A percentile compares a stretch with the other conserved stretches of the same genome.
Evolutionary conservation across 2,113 vertebrate genomes (phyloP).

Genomic region (Montifringilla adamsi): DNA sequence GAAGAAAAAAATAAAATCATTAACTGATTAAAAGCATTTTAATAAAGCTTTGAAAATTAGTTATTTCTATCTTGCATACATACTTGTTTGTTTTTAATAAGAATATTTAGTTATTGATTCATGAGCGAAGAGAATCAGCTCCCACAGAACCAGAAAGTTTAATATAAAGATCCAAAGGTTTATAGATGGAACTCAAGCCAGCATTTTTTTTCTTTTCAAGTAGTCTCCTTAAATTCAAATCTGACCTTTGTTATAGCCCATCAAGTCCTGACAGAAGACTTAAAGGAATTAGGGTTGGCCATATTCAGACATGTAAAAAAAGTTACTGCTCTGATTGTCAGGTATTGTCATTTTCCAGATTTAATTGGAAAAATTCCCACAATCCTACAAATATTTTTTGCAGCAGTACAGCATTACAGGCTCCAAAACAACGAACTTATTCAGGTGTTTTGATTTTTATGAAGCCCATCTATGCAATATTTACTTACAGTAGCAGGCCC

Average conservation of each 20-base stretch:
- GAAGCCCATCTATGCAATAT: background rate
- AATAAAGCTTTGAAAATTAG: background rate
- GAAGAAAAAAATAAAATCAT: background rate
- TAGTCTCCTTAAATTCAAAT: background rate
- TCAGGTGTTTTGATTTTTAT: background rate
- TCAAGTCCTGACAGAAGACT: background rate
- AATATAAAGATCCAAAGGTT: background rate
- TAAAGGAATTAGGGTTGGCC: background rate
- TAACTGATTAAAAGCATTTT: background rate
- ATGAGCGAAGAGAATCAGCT: background rate
- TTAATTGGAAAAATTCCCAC: background rate
- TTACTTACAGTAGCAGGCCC: background rate
- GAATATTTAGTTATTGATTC: background rate
- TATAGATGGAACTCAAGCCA: background rate
- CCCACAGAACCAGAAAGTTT: background rate
- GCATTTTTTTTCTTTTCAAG: background rate
- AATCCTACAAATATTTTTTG: background rate
- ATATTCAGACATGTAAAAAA: background rate
- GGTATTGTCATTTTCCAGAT: fast-evolving
- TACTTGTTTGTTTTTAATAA: background rate
- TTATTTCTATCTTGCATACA: background rate
- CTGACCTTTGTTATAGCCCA: background rate
- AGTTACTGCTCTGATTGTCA: background rate
- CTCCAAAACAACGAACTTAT: background rate
- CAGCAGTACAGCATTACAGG: background rate